Conservation (phyloP, 2,113 vertebrate species). For the Sinocyclocheilus maitianheensis region DNA sequence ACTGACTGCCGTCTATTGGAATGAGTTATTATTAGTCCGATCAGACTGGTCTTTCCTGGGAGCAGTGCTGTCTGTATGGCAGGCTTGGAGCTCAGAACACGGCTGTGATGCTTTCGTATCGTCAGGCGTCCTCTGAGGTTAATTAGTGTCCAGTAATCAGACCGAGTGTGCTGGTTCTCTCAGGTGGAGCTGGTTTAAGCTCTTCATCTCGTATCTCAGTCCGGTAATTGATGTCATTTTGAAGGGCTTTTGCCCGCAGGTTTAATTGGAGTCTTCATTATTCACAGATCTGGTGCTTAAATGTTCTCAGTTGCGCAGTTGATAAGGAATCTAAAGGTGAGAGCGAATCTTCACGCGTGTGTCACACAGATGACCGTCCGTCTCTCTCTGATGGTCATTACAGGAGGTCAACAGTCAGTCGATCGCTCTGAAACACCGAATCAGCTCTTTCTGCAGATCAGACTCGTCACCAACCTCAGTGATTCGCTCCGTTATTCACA, state of each 20-base stretch:
- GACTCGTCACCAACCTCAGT: neutral
- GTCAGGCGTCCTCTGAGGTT: neutral
- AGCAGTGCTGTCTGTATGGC: too few relatives aligned
- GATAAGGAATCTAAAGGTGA: neutral
- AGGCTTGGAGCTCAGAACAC: neutral
- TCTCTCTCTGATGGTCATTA: neutral
- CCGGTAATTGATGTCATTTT: neutral
- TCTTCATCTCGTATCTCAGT: neutral
- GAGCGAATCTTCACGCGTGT: neutral
- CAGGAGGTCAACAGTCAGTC: neutral
- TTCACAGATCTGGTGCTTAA: neutral
- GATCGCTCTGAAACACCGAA: neutral
- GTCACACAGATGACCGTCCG: neutral
- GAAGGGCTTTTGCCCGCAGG: neutral
- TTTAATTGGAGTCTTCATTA: constrained; percentile 1
- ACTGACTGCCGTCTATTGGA: too few relatives aligned
- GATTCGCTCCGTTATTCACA: neutral
- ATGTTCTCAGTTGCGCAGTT: neutral
- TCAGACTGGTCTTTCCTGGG: too few relatives aligned
- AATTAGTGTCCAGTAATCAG: neutral
- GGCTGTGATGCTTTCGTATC: too few relatives aligned
- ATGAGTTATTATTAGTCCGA: too few relatives aligned
- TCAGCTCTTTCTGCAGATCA: neutral
- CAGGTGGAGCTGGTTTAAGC: neutral
- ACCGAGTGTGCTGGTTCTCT: neutral